Conservation (phyloP, 2,797 vertebrate genomes). For the Cetoscarus ocellatus region DNA sequence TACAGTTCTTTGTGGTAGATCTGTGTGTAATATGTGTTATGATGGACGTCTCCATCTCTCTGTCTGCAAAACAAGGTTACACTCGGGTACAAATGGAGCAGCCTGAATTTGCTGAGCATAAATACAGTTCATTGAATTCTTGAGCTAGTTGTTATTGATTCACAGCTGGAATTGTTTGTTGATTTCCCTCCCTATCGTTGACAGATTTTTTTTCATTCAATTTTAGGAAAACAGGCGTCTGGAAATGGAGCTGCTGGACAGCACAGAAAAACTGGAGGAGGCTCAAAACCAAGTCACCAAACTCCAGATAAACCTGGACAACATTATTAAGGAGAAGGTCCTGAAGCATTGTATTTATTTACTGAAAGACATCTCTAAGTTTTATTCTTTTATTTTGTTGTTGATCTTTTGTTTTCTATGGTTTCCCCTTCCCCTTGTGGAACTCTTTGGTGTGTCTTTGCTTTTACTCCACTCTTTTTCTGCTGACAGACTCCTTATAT, state of each 20-base stretch:
- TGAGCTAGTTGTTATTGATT: too few relatives aligned
- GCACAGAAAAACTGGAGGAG: constrained; percentile 86
- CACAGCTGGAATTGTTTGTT: too few relatives aligned
- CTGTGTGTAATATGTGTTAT: too few relatives aligned
- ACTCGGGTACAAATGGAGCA: too few relatives aligned
- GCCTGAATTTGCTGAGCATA: too few relatives aligned
- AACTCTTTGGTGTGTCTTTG: neutral
- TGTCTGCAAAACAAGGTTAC: too few relatives aligned
- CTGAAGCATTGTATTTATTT: neutral
- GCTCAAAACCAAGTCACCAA: constrained; percentile 87
- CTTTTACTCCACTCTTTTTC: neutral
- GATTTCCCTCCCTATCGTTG: too few relatives aligned
- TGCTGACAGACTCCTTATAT: neutral
- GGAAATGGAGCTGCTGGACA: constrained; percentile 92
- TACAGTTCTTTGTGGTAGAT: too few relatives aligned
- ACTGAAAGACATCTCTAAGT: neutral
- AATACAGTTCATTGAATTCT: too few relatives aligned
- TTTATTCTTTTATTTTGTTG: too few relatives aligned
- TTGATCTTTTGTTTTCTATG: neutral
- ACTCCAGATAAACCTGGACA: constrained; percentile 91
- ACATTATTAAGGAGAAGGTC: constrained; percentile 92
- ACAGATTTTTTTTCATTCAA: too few relatives aligned
- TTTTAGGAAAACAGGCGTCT: constrained; percentile 92
- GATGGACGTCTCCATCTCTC: too few relatives aligned
- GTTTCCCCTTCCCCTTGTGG: neutral